A percentile compares a stretch with the other conserved stretches of the same genome.
phyloP scores from a whole-genome alignment of 2,888 invertebrate species.

The Aleiodes leptofemur region DNA sequence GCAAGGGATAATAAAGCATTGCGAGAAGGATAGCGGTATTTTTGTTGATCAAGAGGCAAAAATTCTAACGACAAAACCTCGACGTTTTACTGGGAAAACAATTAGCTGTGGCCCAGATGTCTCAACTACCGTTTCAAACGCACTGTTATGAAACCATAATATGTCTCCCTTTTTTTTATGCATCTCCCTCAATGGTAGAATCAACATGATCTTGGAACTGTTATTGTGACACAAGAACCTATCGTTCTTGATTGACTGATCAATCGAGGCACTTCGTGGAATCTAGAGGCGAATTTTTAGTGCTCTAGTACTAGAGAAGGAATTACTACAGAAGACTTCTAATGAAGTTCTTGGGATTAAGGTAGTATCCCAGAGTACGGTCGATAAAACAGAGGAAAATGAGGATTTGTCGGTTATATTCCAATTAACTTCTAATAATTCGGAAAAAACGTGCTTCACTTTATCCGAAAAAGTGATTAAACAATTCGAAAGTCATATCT shows the following conservation, averaged over 20 bases:
- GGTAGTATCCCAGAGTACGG: too few species aligned
- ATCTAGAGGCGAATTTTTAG: neutral
- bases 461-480: too few species aligned
- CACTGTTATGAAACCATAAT: constrained; percentile 36
- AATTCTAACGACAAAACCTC: constrained; percentile 39
- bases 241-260: constrained; percentile 37
- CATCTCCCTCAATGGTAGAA: constrained; percentile 44
- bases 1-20: constrained; percentile 17
- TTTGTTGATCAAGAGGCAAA: constrained; percentile 17
- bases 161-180: constrained; percentile 3
- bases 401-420: too few species aligned
- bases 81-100: constrained; percentile 63
- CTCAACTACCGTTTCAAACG: constrained; percentile 58
- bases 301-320: too few species aligned
- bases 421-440: too few species aligned
- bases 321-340: too few species aligned
- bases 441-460: too few species aligned
- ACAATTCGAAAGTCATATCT: too few species aligned
- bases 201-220: constrained; percentile 52
- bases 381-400: too few species aligned
- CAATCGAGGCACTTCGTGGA: constrained; percentile 20
- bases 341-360: too few species aligned
- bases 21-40: constrained; percentile 24
- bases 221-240: constrained; percentile 43
- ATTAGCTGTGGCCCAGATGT: constrained; percentile 64